Evolutionary conservation across 2,888 invertebrate genomes (phyloP).

Genomic region (Ectemnius continuus): DNA sequence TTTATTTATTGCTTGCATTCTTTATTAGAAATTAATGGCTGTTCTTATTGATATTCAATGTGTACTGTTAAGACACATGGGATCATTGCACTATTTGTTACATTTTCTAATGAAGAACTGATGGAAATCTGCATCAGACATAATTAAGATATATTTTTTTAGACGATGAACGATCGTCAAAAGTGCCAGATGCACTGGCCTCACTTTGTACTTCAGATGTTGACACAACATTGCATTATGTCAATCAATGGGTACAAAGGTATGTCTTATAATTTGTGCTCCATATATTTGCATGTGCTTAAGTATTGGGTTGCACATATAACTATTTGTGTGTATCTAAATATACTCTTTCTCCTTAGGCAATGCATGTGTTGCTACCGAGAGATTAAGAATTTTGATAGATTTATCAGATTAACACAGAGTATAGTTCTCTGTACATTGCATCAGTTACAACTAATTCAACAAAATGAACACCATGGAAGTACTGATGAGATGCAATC

Average conservation of each 20-base stretch:
- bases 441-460: conserved; percentile 88
- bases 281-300: background rate
- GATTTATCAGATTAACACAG: conserved; percentile 93
- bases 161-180: conserved; percentile 90
- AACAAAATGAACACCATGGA: conserved; percentile 73
- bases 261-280: conserved; percentile 71
- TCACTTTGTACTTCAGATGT: conserved; percentile 88
- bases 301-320: background rate
- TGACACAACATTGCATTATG: conserved; percentile 89
- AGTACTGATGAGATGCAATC: conserved; percentile 69
- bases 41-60: too few relatives aligned
- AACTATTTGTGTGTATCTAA: background rate
- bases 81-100: too few relatives aligned
- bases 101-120: too few relatives aligned
- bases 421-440: conserved; percentile 91
- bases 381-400: conserved; percentile 94
- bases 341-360: conserved; percentile 77
- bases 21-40: too few relatives aligned
- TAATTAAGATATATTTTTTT: conserved; percentile 17
- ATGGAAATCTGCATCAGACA: conserved; percentile 10
- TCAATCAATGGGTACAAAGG: conserved; percentile 94
- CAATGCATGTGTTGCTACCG: conserved; percentile 98
- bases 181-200: conserved; percentile 88
- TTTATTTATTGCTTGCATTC: background rate
- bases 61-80: too few relatives aligned